Evolutionary conservation across 2,888 invertebrate species (phyloP), one percentile per base, ranked within the genome.

Genomic region (Dusona sp.): DNA sequence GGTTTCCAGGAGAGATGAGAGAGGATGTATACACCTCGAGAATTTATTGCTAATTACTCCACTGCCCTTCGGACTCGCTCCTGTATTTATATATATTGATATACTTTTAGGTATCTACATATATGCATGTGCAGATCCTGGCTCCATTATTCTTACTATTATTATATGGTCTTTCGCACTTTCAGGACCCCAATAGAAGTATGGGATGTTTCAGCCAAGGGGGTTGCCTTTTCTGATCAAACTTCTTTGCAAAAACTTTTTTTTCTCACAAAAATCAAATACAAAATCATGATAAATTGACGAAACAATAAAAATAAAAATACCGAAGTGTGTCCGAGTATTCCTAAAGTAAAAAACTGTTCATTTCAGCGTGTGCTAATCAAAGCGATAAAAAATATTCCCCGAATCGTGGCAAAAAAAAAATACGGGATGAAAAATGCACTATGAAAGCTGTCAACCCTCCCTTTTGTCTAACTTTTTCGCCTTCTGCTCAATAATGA

Each of bases 41-140:
- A 85, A 85, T 85, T 83, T 85, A 85, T 85, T 75, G 83, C 83
- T 85, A 83, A 85, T 85, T 85, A 83, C 83, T 85, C 79, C 82
- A 79, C 79, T 79, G 70, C 51, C 72, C 72, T 38, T 45, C 83
- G 79, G 22, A 42, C 70, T 65, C 29, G 33, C 33, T 25, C 29
- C 57, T 48, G 42, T 29, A 73, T 84, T 65, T 51, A 22, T 79
- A 45, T 51, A 38, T 64, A 36, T 51, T 67, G 6, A 45, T 42
- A 42, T 42, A 2, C 42, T 42, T 13, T 42, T 11, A 11, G 1
- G 1, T 3, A 42, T 13, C 42, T 11, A 0, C 42, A 42, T 42
- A 13, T 11, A 13, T 42, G 11, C 13, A 13, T 42, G 42, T 0
- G 2, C 11, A 16, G 25, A 74, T 25, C 65, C 72, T 68, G 48